phyloP scores from a whole-genome alignment of 2,797 vertebrate genomes.

The Luscinia luscinia region DNA sequence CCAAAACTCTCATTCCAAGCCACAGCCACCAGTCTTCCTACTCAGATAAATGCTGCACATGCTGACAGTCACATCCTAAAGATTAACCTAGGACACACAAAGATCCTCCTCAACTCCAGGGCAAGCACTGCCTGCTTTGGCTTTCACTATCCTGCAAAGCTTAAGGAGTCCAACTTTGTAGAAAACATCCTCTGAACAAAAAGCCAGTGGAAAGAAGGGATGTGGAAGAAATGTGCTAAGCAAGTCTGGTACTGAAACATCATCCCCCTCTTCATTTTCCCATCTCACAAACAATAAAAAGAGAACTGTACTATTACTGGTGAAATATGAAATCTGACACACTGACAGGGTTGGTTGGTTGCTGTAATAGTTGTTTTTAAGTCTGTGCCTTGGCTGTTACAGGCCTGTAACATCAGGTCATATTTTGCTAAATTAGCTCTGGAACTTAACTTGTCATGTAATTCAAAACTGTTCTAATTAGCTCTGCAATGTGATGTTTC shows the following conservation, averaged over 20 bases:
- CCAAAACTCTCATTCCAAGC: not conserved
- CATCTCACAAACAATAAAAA: not conserved
- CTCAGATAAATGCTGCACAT: not conserved
- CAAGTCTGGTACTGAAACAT: not conserved
- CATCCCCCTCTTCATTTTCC: not conserved
- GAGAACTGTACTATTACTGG: not conserved
- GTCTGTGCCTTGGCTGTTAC: not conserved
- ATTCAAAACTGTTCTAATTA: not conserved
- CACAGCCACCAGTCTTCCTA: not conserved
- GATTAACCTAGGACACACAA: not conserved
- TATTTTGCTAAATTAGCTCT: constrained; percentile 7
- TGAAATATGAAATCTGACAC: constrained; percentile 15
- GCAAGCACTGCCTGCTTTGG: not conserved
- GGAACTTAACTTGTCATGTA: not conserved
- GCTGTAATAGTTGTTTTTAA: not conserved
- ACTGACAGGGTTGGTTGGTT: not conserved
- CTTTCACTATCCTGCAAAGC: not conserved
- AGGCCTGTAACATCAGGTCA: not conserved
- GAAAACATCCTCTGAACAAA: not conserved
- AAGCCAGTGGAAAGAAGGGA: not conserved
- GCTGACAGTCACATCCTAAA: not conserved
- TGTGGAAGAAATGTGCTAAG: not conserved
- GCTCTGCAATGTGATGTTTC: not conserved
- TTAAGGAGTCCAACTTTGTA: not conserved
- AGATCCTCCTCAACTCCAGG: not conserved